A percentile compares a stretch with the other conserved stretches of the same genome.
phyloP scores from a whole-genome alignment of 2,113 vertebrate genomes.

The Leucopternis melanops region DNA sequence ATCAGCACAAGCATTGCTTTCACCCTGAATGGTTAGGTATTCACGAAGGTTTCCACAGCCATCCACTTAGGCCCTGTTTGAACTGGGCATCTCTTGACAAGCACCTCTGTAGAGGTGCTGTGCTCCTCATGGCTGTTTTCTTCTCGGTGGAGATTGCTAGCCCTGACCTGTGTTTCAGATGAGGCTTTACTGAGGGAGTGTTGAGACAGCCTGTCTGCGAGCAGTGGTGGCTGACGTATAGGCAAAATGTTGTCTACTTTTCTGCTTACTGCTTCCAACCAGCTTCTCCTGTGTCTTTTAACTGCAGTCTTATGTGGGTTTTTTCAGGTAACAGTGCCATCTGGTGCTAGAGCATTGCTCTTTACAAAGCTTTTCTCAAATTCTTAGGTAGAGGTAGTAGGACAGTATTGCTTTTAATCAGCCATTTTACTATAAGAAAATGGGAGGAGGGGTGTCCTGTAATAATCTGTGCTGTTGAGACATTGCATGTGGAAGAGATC shows the following conservation, averaged over 20 bases:
- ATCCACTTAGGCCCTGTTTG: background rate
- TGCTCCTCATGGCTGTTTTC: background rate
- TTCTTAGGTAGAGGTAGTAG: background rate
- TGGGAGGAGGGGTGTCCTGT: background rate
- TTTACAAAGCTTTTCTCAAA: background rate
- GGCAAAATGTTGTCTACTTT: background rate
- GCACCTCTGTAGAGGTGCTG: background rate
- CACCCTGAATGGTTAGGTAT: background rate
- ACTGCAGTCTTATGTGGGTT: accelerated
- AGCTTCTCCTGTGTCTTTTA: background rate
- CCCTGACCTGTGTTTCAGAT: background rate
- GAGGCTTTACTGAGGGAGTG: background rate
- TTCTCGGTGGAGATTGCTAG: background rate
- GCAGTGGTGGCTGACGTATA: background rate
- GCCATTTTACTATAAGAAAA: background rate
- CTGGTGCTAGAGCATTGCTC: conserved; percentile 32
- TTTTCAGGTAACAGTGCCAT: conserved; percentile 57
- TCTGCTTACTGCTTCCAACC: background rate
- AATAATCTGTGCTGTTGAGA: background rate
- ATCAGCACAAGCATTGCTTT: background rate
- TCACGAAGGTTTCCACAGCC: background rate
- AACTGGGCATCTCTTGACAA: background rate
- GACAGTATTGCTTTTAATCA: background rate
- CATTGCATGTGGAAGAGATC: background rate
- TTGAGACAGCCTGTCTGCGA: background rate